Evolutionary conservation across 2,113 vertebrate species (phyloP).

Genomic region (human (Homo sapiens)): DNA sequence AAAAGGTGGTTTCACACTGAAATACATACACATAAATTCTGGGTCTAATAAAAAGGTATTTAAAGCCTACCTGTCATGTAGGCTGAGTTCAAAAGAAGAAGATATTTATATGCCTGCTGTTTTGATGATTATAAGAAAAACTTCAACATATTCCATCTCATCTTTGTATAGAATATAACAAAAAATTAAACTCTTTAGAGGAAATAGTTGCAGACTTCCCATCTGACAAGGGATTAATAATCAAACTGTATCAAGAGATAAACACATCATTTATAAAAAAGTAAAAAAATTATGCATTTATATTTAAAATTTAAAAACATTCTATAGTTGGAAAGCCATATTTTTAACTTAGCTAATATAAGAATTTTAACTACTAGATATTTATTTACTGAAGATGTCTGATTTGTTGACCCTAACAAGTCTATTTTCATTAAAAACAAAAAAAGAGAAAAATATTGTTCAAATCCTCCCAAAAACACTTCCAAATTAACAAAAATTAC

Average conservation of each 20-base stretch:
- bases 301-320: background rate
- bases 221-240: background rate
- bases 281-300: background rate
- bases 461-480: background rate
- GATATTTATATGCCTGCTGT: background rate
- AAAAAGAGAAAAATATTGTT: background rate
- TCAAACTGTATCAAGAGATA: background rate
- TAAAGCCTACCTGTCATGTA: background rate
- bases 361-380: background rate
- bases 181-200: background rate
- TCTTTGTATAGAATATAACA: background rate
- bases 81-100: background rate
- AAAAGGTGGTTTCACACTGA: background rate
- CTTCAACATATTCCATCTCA: background rate
- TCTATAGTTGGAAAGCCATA: background rate
- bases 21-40: background rate
- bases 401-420: background rate
- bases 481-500: slow-evolving; percentile 14
- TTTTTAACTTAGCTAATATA: background rate
- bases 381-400: background rate
- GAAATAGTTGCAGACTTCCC: background rate
- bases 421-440: slow-evolving; percentile 3
- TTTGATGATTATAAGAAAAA: background rate
- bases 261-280: background rate
- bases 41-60: background rate